Conservation (phyloP, 1,140 invertebrate genomes). For the Panulirus ornatus region DNA sequence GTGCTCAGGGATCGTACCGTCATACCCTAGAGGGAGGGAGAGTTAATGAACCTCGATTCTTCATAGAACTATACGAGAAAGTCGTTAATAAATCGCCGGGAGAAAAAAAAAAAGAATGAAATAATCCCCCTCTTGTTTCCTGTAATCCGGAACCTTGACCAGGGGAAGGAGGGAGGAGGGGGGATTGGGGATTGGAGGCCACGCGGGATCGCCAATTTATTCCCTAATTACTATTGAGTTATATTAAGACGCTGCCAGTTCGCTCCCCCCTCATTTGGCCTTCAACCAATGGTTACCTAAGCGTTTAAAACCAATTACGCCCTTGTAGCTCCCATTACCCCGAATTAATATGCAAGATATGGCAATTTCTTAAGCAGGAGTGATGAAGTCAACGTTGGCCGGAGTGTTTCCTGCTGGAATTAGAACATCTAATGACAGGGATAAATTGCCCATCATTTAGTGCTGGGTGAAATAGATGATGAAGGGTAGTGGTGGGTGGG, state of each 20-base stretch:
- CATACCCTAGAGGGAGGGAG: too few relatives aligned
- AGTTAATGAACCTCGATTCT: too few relatives aligned
- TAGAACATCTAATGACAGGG: neutral
- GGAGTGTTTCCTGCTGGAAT: neutral
- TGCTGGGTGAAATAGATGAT: neutral
- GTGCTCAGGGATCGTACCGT: too few relatives aligned
- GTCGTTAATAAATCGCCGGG: too few relatives aligned
- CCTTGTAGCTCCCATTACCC: constrained; percentile 15
- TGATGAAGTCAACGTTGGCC: neutral
- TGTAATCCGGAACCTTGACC: too few relatives aligned
- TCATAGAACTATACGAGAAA: too few relatives aligned
- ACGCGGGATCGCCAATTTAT: neutral
- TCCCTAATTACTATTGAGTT: constrained; percentile 20
- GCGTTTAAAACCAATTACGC: constrained; percentile 42
- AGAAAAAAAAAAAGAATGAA: too few relatives aligned
- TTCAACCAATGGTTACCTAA: neutral
- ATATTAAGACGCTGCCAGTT: neutral
- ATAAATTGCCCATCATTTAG: constrained; percentile 12
- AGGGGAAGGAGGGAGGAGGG: neutral
- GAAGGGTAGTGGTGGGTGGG: neutral
- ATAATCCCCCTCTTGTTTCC: too few relatives aligned
- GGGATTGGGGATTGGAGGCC: neutral
- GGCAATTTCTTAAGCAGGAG: neutral
- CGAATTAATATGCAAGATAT: constrained; percentile 45
- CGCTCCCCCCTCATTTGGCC: neutral